Evolutionary conservation across 2,113 vertebrate genomes (phyloP), one percentile per base, ranked within the genome.

Genomic region (Pica pica): DNA sequence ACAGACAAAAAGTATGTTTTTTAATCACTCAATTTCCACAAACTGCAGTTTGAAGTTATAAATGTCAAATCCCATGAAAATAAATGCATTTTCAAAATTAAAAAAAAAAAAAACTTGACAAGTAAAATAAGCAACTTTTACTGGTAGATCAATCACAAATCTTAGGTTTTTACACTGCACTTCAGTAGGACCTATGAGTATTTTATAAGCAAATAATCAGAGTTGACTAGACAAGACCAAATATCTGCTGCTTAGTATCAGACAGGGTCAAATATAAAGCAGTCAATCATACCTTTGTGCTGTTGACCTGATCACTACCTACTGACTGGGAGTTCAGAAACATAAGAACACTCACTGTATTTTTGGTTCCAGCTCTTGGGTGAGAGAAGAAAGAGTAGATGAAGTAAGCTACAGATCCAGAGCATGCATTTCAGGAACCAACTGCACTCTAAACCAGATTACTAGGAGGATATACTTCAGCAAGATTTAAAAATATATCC

Each of bases 381-480:
- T 4, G 14, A 83, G 37, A 80, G 16, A 22, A 85, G 67, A 86
- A 75, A 60, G 13, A 27, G 24, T 8, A 74, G 30, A 69, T 11
- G 30, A 92, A 74, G 50, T 24, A 27, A 60, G 52, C 27, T 26
- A 23, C 3, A 10, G 37, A 67, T 27, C 26, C 59, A 60, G n/a
- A 56, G 31, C 47, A 42, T 0, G 0, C 0, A 0, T 42, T 73
- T 69, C 46, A 74, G 46, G 50, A 81, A 21, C 20, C 24, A 60
- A n/a, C 4, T 3, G 42, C 33, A 27, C 9, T 44, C 27, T n/a
- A 75, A 83, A 89, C 10, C 35, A 63, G 21, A 63, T 59, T 44
- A 79, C 37, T 13, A 21, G 50, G 20, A 67, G 14, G 13, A 39
- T 22, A 5, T 35, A 19, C 42, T 92, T 80, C 9, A 90, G 39